Base-by-base conservation (phyloP, 2,113 vertebrate genomes). In the Stictonetta naevosa region DNA sequence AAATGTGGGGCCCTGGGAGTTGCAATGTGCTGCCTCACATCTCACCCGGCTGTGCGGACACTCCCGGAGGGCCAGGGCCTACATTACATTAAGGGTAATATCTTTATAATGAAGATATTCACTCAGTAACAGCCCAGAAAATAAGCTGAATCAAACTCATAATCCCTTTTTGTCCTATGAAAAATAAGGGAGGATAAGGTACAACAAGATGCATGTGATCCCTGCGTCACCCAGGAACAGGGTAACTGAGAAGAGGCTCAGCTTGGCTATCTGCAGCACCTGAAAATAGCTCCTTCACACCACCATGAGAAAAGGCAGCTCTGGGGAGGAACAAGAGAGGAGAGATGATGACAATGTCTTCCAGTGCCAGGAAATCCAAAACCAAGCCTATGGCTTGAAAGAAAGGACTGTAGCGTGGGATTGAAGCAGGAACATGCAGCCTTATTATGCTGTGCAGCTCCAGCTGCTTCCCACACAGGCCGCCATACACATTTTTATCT, bases 1-100 rank as follows among this genome's bases (percentile, higher is more conserved):
- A 72, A 91, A 83, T 42, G 78, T 83, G 75, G 75, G 89, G 25
- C 22, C 89, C 73, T 91, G 78, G 62, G 75, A 78, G 29, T 83
- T 96, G 67, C 88, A 85, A 91, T 23, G 64, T 0, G 0, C 5
- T 56, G 55, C 69, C 82, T 95, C 59, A 80, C 79, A 73, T 73
- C 91, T 87, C 85, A 80, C 84, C 68, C 71, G 67, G 55, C 59
- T 59, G 59, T 77, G 67, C 72, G 69, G 86, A 66, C 40, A 44
- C 31, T 93, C 84, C 87, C 82, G 18, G 29, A 4, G 53, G 74
- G 79, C 21, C 66, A 17, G 14, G 33, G 52, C 38, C 42, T 91
- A 77, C 83, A 71, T 87, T 66, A 58, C 31, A 14, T 53, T 83
- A 82, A 86, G 78, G 68, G 46, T 76, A 87, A 64, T 73, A 93